Percentiles rank a stretch among this genome's conserved stretches.
phyloP scores from a whole-genome alignment of 2,113 vertebrate species.

The Heterotilapia buettikoferi region DNA sequence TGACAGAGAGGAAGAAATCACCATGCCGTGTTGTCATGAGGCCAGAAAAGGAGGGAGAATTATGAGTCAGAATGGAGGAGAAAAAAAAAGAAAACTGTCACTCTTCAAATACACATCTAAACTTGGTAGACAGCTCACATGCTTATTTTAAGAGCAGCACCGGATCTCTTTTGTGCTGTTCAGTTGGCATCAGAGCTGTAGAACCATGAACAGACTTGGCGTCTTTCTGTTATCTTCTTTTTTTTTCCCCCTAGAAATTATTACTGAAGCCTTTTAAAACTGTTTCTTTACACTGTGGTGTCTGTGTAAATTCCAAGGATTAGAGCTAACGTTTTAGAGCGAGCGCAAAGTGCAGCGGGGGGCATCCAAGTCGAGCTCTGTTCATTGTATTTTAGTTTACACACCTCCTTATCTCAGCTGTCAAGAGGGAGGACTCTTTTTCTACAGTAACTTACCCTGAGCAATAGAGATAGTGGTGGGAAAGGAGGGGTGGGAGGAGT shows the following conservation, averaged over 20 bases:
- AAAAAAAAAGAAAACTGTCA: slow-evolving; percentile 45
- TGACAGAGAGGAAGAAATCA: slow-evolving; percentile 48
- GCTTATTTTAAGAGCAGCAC: slow-evolving; percentile 52
- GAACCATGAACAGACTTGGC: neutral
- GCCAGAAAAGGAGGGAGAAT: slow-evolving; percentile 41
- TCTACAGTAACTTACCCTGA: slow-evolving; percentile 51
- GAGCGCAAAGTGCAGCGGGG: slow-evolving; percentile 14
- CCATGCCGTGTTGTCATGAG: slow-evolving; percentile 14
- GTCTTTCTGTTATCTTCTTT: neutral
- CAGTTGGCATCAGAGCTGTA: neutral
- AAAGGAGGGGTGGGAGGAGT: slow-evolving; percentile 60
- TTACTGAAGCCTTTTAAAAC: neutral
- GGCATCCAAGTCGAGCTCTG: slow-evolving; percentile 9
- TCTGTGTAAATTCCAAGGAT: neutral
- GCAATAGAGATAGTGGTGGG: slow-evolving; percentile 28
- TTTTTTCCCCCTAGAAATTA: neutral
- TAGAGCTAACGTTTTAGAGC: neutral
- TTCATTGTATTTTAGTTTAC: slow-evolving; percentile 34
- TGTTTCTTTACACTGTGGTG: neutral
- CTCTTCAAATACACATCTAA: slow-evolving; percentile 40
- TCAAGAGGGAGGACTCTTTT: slow-evolving; percentile 45
- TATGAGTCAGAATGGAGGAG: slow-evolving; percentile 56
- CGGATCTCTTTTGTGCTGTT: neutral
- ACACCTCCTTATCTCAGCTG: slow-evolving; percentile 50
- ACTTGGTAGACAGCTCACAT: slow-evolving; percentile 17